Evolutionary conservation across 2,888 invertebrate species (phyloP).

Genomic region (Allacma fusca): DNA sequence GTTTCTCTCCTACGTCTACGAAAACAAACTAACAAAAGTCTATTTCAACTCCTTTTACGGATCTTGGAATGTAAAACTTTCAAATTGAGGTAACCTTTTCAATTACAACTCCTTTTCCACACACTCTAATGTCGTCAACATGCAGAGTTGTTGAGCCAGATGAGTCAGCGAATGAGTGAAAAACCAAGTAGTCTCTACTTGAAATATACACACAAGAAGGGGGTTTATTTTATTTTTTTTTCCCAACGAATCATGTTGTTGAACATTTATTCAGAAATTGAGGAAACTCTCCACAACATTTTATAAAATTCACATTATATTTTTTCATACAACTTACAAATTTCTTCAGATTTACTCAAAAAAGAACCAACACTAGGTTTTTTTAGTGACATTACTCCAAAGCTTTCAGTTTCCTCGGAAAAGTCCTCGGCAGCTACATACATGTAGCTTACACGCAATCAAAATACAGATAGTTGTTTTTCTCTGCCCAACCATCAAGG

Average conservation of each 20-base stretch:
- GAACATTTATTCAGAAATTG: too few species aligned
- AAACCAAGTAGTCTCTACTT: too few species aligned
- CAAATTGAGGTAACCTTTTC: neutral
- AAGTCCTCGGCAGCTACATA: neutral
- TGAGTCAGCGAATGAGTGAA: neutral
- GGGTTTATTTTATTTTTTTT: too few species aligned
- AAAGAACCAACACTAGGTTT: neutral
- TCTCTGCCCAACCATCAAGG: neutral
- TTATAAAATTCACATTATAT: too few species aligned
- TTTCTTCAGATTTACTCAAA: too few species aligned
- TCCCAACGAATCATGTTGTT: too few species aligned
- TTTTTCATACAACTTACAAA: too few species aligned
- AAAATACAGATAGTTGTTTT: neutral
- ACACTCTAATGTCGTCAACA: neutral
- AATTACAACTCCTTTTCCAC: conserved; percentile 3
- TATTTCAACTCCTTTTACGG: conserved; percentile 7
- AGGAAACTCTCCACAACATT: too few species aligned
- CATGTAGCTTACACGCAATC: neutral
- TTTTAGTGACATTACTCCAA: neutral
- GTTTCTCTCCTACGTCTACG: neutral
- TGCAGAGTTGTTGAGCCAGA: neutral
- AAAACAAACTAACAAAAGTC: neutral
- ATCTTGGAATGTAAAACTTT: conserved; percentile 8
- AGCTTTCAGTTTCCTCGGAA: neutral
- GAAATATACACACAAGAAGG: too few species aligned